Evolutionary conservation across 2,113 vertebrate species (phyloP).

Genomic region (Vimba vimba): DNA sequence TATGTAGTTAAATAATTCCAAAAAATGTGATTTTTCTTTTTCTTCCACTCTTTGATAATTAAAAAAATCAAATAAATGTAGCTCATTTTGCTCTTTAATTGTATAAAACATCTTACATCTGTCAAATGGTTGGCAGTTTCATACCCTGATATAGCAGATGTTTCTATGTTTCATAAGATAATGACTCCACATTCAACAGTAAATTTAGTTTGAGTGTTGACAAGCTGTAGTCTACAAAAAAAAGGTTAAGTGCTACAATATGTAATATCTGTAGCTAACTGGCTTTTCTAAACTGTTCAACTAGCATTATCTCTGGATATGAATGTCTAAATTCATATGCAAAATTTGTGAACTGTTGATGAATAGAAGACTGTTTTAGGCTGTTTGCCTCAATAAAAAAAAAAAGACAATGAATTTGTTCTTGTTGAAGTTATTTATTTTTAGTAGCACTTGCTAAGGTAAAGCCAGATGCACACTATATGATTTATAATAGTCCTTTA

Average conservation of each 20-base stretch:
- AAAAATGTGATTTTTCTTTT: background rate
- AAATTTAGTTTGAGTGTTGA: slow-evolving; percentile 1
- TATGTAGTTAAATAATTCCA: slow-evolving; percentile 12
- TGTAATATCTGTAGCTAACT: background rate
- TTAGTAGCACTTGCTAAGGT: no score
- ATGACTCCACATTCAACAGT: slow-evolving; percentile 10
- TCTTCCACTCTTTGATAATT: background rate
- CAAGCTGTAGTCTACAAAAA: background rate
- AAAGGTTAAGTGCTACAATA: background rate
- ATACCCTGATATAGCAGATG: background rate
- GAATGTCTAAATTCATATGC: background rate
- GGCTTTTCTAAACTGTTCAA: background rate
- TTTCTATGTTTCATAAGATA: background rate
- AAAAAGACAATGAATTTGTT: background rate
- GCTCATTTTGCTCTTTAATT: background rate
- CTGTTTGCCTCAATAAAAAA: slow-evolving; percentile 31
- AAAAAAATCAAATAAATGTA: background rate
- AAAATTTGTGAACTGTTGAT: slow-evolving; percentile 3
- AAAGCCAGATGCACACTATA: no score
- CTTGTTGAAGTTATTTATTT: background rate
- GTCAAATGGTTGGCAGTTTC: background rate
- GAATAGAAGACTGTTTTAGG: background rate
- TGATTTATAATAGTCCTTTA: no score
- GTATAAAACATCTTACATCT: background rate
- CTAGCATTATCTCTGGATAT: background rate